phyloP scores from a whole-genome alignment of 1,140 invertebrate genomes.

The Procambarus clarkii region DNA sequence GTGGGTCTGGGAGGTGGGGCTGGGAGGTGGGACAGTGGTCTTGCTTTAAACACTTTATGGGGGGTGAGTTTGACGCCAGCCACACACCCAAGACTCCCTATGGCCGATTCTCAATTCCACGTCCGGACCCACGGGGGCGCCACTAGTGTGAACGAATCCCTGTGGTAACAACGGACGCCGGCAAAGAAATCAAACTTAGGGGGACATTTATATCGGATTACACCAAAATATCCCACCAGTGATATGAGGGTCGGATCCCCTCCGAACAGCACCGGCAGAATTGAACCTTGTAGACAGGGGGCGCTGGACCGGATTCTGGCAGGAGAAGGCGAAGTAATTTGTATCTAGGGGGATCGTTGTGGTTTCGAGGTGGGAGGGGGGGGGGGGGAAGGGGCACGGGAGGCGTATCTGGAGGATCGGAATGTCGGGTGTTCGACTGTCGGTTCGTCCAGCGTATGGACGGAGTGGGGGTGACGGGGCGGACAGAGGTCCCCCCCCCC shows the following conservation, averaged over 20 bases:
- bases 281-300: no score
- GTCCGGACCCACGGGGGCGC: no score
- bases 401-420: not conserved
- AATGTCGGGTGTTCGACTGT: not conserved
- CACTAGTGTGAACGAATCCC: not conserved
- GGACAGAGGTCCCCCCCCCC: not conserved
- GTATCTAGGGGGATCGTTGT: not conserved
- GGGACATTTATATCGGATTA: slow-evolving; percentile 34
- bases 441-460: not conserved
- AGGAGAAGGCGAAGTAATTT: not conserved
- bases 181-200: slow-evolving; percentile 44
- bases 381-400: not conserved
- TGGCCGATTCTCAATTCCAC: no score
- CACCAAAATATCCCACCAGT: slow-evolving; percentile 13
- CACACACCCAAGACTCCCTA: no score
- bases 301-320: not conserved
- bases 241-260: not conserved
- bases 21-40: no score
- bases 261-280: no score
- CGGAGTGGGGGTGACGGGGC: slow-evolving; percentile 3
- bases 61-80: no score
- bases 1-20: no score
- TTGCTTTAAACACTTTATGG: no score
- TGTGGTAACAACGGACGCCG: not conserved
- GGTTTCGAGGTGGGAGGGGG: not conserved